phyloP scores from a whole-genome alignment of 2,113 vertebrate species.

The Sula dactylatra region DNA sequence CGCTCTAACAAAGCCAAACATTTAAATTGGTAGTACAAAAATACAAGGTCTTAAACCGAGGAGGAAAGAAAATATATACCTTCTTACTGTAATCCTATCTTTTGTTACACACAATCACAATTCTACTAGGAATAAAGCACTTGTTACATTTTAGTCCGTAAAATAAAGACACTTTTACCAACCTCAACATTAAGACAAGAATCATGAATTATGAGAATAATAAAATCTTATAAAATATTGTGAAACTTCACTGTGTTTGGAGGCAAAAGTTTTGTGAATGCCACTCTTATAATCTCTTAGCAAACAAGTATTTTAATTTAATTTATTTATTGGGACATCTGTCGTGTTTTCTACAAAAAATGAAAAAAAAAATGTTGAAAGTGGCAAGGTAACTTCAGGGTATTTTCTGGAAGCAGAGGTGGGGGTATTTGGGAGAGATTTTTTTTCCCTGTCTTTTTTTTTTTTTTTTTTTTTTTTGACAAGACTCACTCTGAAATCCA shows the following conservation, averaged over 20 bases:
- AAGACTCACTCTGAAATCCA: background rate
- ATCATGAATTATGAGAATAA: background rate
- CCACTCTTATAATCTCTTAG: background rate
- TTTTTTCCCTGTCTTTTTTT: background rate
- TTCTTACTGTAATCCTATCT: constrained; percentile 6
- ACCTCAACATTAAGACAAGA: background rate
- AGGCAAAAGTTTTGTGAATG: background rate
- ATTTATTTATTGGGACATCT: background rate
- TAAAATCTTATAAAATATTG: background rate
- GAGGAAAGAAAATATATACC: constrained; percentile 10
- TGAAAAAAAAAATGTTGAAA: background rate
- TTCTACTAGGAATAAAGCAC: constrained; percentile 43
- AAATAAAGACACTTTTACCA: constrained; percentile 20
- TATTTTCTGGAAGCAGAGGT: background rate
- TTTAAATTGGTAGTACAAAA: constrained; percentile 58
- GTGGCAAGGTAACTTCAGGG: background rate
- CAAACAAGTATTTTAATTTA: background rate
- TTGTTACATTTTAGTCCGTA: background rate
- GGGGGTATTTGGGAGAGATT: background rate
- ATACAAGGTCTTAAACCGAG: constrained; percentile 42
- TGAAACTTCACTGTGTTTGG: background rate
- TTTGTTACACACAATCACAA: constrained; percentile 4
- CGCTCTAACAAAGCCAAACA: constrained; percentile 38
- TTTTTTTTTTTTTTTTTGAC: background rate
- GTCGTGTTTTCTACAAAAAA: background rate